Percentiles rank a stretch among this genome's conserved stretches.
Conservation (phyloP, 1,140 invertebrate species). For the Zaprionus gabonicus region DNA sequence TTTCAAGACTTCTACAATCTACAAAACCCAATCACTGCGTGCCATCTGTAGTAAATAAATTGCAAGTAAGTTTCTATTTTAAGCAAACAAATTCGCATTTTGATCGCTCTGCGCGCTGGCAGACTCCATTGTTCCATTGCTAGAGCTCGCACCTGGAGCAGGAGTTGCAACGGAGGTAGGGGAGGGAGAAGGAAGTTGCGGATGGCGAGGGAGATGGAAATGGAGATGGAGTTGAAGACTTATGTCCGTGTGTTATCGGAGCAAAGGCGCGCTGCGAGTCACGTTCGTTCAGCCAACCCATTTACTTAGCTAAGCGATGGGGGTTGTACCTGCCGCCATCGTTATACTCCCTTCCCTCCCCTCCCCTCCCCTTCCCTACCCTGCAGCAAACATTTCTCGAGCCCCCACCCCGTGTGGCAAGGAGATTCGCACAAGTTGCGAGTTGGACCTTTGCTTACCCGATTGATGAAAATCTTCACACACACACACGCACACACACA, state of each 20-base stretch:
- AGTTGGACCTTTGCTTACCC: conserved; percentile 42
- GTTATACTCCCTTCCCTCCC: conserved; percentile 22
- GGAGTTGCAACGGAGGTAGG: background rate
- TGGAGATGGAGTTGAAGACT: conserved; percentile 24
- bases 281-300: conserved; percentile 75
- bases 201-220: background rate
- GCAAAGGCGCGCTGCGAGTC: conserved; percentile 52
- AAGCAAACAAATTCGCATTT: conserved; percentile 1
- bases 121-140: conserved; percentile 51
- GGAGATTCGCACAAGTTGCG: conserved; percentile 73
- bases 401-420: conserved; percentile 31
- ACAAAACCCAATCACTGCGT: background rate
- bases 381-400: background rate
- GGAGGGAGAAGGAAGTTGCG: no score
- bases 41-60: background rate
- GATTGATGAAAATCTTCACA: conserved; percentile 74
- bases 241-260: conserved; percentile 47
- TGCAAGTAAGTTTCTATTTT: background rate
- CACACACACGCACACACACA: conserved; percentile 36
- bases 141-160: conserved; percentile 7
- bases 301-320: conserved; percentile 81
- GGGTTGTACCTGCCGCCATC: conserved; percentile 74
- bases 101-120: background rate
- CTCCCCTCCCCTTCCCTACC: conserved; percentile 5
- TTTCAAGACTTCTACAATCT: background rate